Base-by-base conservation (phyloP, 1,140 invertebrate species). In the Coelopa frigida region DNA sequence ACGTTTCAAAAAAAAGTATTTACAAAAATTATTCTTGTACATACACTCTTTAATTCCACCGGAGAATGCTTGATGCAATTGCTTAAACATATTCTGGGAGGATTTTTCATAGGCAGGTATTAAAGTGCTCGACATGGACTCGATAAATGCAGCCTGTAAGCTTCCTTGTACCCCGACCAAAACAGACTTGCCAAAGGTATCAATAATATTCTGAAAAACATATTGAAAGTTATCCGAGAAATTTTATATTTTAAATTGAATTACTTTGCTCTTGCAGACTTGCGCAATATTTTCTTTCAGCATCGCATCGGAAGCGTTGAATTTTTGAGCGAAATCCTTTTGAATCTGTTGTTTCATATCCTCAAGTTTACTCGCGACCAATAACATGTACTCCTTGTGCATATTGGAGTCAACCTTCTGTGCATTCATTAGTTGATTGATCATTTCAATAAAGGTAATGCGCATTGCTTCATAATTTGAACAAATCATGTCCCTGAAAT, bases 41-140 rank as follows among this genome's bases (percentile, higher is more conserved):
- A 81, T 76, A 94, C 90, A 93, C 73, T 95, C 89, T 59, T 82
- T 83, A 4, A 88, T 89, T 51, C 92, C 92, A 51, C 77, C 77
- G 31, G 81, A 79, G 67, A 95, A 95, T 3, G 82, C 78, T 12
- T 89, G 83, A 62, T 93, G 89, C 3, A 95, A 78, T 73, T 95
- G 91, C 24, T 79, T 74, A 58, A 93, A 93, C 75, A 95, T 87
- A 54, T 81, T 81, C 54, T 84, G 81, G 56, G 85, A 87, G 32
- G 85, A 80, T 64, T 84, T 84, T 63, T 94, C 89, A 76, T 91
- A 86, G 11, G 80, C 78, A 11, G 92, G 91, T 54, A 94, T 68
- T 14, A 92, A 71, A 44, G 80, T 77, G 35, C 77, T 81, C 26
- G 78, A 74, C 51, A 94, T 84, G 3, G 83, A 76, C 41, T 82